phyloP scores from a whole-genome alignment of 2,113 vertebrate species.

The Synchiropus splendidus region DNA sequence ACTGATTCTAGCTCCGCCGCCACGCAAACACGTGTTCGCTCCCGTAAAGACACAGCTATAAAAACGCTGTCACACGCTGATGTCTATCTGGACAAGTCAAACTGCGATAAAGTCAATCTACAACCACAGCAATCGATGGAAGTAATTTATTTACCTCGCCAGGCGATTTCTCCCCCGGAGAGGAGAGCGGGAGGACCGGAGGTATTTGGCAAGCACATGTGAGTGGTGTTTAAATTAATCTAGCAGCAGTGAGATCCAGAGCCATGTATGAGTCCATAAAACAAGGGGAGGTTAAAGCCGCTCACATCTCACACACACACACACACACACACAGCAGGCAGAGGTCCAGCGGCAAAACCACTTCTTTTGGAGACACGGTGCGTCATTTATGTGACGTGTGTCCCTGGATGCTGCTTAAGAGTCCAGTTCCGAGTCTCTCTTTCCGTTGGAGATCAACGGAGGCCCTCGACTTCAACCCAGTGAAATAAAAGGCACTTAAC shows the following conservation, averaged over 20 bases:
- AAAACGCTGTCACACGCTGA: slow-evolving; percentile 54
- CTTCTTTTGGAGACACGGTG: slow-evolving; percentile 44
- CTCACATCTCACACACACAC: slow-evolving; percentile 51
- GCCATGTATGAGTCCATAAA: slow-evolving; percentile 68
- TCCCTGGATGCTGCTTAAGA: slow-evolving; percentile 54
- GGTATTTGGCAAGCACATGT: slow-evolving; percentile 53
- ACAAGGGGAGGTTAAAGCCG: slow-evolving; percentile 63
- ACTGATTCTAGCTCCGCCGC: slow-evolving; percentile 28
- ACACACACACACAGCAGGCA: slow-evolving; percentile 42
- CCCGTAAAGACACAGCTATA: slow-evolving; percentile 17
- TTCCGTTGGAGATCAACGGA: slow-evolving; percentile 50
- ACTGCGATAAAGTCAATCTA: slow-evolving; percentile 70
- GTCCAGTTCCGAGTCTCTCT: slow-evolving; percentile 30
- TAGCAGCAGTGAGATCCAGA: slow-evolving; percentile 58
- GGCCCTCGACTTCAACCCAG: slow-evolving; percentile 63
- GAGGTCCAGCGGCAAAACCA: slow-evolving; percentile 52
- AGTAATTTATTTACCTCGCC: slow-evolving; percentile 72
- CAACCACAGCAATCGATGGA: slow-evolving; percentile 70
- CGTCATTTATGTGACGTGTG: slow-evolving; percentile 54
- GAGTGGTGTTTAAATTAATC: slow-evolving; percentile 67
- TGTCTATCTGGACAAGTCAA: slow-evolving; percentile 66
- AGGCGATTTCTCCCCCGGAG: slow-evolving; percentile 61
- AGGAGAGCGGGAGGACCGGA: slow-evolving; percentile 21
- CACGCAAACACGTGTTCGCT: slow-evolving; percentile 12
- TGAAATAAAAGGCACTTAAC: slow-evolving; percentile 73